These are phyloP conservation scores for Bibio marci DNA, from an alignment of 2,888 invertebrate genomes.

Conservation along the genomic window DNA sequence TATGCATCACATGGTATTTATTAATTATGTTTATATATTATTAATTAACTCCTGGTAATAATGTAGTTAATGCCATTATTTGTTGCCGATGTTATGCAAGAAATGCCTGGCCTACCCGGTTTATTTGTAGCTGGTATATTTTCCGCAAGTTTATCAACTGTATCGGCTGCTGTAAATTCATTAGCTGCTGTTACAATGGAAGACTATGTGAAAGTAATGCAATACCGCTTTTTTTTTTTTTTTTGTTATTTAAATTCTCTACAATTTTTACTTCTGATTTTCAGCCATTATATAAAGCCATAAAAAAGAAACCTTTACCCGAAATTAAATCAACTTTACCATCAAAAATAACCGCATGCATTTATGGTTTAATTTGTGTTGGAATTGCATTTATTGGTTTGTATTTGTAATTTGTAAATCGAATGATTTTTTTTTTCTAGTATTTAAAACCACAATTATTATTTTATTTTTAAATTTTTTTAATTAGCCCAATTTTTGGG, in stretches of 20 bases:
- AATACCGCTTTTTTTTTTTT: too few relatives aligned
- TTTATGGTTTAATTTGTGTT: slow-evolving; percentile 59
- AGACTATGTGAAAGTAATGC: slow-evolving; percentile 52
- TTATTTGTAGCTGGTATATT: slow-evolving; percentile 84
- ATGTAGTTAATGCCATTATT: slow-evolving; percentile 53
- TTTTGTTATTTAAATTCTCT: slow-evolving; percentile 1
- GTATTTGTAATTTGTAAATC: background rate
- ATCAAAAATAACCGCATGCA: slow-evolving; percentile 49
- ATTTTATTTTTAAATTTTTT: slow-evolving; percentile 11
- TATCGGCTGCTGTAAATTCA: slow-evolving; percentile 82
- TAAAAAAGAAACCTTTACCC: slow-evolving; percentile 23
- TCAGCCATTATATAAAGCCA: slow-evolving; percentile 25
- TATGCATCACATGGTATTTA: too few relatives aligned
- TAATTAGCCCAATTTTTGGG: slow-evolving; percentile 56
- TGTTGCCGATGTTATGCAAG: slow-evolving; percentile 56
- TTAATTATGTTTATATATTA: too few relatives aligned
- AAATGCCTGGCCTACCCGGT: slow-evolving; percentile 65
- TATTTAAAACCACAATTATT: background rate
- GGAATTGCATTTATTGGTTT: slow-evolving; percentile 67
- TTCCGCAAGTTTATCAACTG: slow-evolving; percentile 78
- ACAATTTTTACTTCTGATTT: background rate
- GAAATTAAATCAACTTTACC: slow-evolving; percentile 32
- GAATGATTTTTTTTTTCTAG: background rate
- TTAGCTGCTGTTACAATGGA: slow-evolving; percentile 78
- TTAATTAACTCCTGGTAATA: too few relatives aligned